Evolutionary conservation across 2,113 vertebrate species (phyloP), one percentile per base, ranked within the genome.

Genomic region (Calyptomena viridis): DNA sequence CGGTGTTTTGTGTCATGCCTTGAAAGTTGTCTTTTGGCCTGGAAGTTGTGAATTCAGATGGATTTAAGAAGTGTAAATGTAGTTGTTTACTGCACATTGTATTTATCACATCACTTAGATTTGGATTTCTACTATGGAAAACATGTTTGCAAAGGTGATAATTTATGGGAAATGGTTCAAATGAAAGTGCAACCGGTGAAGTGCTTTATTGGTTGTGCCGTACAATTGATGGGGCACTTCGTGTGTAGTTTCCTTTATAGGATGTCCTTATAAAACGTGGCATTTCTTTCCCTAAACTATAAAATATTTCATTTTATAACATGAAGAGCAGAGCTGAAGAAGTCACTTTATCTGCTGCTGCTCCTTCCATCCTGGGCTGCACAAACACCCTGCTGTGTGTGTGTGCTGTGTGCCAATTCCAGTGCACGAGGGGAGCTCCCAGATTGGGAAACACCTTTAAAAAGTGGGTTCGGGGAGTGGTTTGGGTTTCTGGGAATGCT

Each of bases 241-340:
- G 3, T 0, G 6, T 40, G 35, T 3, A 11, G 20, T 5, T 74
- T 55, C 81, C 30, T 77, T 8, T 40, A 8, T 18, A 53, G 46
- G 28, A 25, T 6, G 6, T 0, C 0, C 47, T 71, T 39, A 23
- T 6, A 74, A 67, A 93, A 81, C 0, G 1, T 31, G 74, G 6
- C 23, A 5, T 75, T 75, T 55, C 39, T 31, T 74, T 59, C 69
- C 66, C 66, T 78, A 12, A 33, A 20, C 55, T 3, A 30, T 3
- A 5, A 37, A 13, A 40, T 40, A 40, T 18, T 0, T 40, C 9
- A 8, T 35, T 64, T 89, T 37, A 3, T 46, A n/a, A 35, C 4
- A 6, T 3, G 44, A 75, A 63, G 53, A 64, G 14, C 21, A 23
- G 44, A 37, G 62, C 10, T 84, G 75, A 72, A 82, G 56, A 76